Conservation (phyloP, 2,797 vertebrate species). For the Mico argentatus region DNA sequence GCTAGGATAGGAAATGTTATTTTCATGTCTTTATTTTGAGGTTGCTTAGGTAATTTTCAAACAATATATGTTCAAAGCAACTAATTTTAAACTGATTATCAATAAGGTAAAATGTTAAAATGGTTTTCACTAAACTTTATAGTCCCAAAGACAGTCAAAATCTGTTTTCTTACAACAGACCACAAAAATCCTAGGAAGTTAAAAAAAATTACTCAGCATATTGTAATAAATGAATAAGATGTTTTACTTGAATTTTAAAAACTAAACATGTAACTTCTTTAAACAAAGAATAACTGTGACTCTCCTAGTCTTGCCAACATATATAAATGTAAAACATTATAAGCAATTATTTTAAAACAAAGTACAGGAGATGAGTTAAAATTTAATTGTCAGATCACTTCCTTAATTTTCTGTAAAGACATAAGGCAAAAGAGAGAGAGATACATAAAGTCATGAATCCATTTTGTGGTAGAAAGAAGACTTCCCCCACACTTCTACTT, state of each 20-base stretch:
- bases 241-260: conserved; percentile 13
- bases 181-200: conserved; percentile 18
- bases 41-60: conserved; percentile 30
- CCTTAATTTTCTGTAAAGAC: conserved; percentile 75
- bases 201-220: not conserved
- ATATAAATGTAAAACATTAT: not conserved
- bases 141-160: not conserved
- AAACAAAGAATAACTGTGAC: not conserved
- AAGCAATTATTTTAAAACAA: not conserved
- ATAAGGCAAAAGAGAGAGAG: conserved; percentile 73
- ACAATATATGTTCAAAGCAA: not conserved
- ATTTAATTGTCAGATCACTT: conserved; percentile 78
- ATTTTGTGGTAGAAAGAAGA: conserved; percentile 83
- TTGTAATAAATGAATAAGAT: not conserved
- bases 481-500: conserved; percentile 87
- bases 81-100: conserved; percentile 7
- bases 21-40: not conserved
- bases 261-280: not conserved
- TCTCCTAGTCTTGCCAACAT: not conserved
- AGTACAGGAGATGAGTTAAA: conserved; percentile 70
- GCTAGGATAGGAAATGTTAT: not conserved
- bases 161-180: not conserved
- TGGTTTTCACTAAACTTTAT: not conserved
- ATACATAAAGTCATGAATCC: conserved; percentile 69
- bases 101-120: not conserved